Evolutionary conservation across 2,797 vertebrate species (phyloP).

Genomic region (Vireo griseus): DNA sequence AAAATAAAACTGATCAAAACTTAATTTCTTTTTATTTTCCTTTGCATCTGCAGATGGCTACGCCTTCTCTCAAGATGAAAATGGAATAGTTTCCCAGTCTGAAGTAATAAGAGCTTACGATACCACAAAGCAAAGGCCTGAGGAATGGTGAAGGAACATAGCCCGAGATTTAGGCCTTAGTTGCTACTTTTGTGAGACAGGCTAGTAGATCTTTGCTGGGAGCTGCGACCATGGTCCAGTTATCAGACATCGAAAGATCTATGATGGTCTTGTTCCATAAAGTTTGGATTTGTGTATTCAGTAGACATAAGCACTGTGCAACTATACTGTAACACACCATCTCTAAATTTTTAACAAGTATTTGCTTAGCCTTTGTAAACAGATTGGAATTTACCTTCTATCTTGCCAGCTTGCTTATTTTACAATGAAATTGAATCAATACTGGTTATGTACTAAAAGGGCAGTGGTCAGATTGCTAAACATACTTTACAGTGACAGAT

Average conservation of each 20-base stretch:
- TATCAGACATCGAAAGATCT: slow-evolving; percentile 50
- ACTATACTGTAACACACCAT: slow-evolving; percentile 68
- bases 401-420: slow-evolving; percentile 68
- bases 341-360: slow-evolving; percentile 73
- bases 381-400: slow-evolving; percentile 64
- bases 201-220: slow-evolving; percentile 30
- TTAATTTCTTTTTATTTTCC: neutral
- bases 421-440: slow-evolving; percentile 40
- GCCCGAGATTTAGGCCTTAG: neutral
- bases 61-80: slow-evolving; percentile 98
- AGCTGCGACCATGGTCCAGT: slow-evolving; percentile 21
- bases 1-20: neutral
- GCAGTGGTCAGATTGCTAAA: neutral
- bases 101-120: slow-evolving; percentile 97
- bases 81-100: slow-evolving; percentile 96
- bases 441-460: neutral
- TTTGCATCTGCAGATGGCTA: slow-evolving; percentile 86
- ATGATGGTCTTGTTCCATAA: slow-evolving; percentile 74
- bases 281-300: slow-evolving; percentile 74
- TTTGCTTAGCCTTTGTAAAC: slow-evolving; percentile 76
- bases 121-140: slow-evolving; percentile 93
- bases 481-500: slow-evolving; percentile 9
- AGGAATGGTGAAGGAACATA: slow-evolving; percentile 84
- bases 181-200: slow-evolving; percentile 25
- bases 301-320: slow-evolving; percentile 85